Evolutionary conservation across 2,113 vertebrate genomes (phyloP).

Genomic region (Corvus moneduloides): DNA sequence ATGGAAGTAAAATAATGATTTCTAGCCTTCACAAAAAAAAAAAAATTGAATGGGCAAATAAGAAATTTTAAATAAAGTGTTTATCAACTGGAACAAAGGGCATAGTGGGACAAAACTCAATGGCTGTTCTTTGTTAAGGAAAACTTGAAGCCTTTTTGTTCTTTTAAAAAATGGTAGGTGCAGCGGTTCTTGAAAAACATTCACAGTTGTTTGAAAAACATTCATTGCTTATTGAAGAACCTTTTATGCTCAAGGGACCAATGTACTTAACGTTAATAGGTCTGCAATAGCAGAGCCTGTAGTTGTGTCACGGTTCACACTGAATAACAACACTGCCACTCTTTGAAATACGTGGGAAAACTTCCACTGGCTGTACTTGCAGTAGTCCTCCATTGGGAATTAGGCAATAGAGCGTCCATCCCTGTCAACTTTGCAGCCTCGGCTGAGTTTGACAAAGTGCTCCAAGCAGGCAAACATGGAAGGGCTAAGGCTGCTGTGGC

Average conservation of each 20-base stretch:
- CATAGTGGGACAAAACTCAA: neutral
- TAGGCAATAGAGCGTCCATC: neutral
- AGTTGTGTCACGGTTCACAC: neutral
- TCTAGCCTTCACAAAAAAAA: neutral
- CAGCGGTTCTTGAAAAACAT: neutral
- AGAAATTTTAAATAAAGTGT: neutral
- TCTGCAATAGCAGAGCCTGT: neutral
- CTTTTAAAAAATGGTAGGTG: neutral
- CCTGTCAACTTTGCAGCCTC: neutral
- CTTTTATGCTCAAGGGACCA: neutral
- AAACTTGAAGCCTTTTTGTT: neutral
- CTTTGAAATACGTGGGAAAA: neutral
- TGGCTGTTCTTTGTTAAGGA: neutral
- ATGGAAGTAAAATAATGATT: neutral
- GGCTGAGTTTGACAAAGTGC: accelerated
- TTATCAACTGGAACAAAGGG: neutral
- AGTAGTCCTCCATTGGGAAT: neutral
- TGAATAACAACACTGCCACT: neutral
- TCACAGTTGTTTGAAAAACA: neutral
- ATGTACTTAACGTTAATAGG: neutral
- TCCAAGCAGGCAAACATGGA: neutral
- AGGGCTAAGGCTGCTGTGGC: neutral
- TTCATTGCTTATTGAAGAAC: neutral
- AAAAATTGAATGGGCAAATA: neutral
- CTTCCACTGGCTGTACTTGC: neutral